phyloP scores from a whole-genome alignment of 1,140 invertebrate species.

The Drosophila repletoides region DNA sequence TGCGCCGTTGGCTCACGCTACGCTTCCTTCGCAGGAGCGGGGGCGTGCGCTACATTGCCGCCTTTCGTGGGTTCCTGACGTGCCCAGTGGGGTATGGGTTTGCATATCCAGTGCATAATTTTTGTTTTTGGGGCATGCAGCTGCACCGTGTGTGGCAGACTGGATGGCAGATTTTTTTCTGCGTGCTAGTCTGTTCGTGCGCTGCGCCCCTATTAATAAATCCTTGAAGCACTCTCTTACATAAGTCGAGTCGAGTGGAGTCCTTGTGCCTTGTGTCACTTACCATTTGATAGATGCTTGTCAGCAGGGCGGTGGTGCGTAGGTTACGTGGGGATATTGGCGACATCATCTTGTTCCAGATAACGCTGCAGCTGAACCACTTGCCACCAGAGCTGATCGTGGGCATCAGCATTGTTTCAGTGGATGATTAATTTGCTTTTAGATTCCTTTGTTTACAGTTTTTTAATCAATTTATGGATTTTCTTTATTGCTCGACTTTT shows the following conservation, averaged over 20 bases:
- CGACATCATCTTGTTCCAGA: slow-evolving; percentile 65
- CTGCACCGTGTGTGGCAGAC: slow-evolving; percentile 33
- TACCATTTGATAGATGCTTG: slow-evolving; percentile 78
- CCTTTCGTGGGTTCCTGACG: slow-evolving; percentile 45
- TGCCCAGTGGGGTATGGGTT: slow-evolving; percentile 81
- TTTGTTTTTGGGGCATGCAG: slow-evolving; percentile 58
- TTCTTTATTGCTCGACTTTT: slow-evolving; percentile 31
- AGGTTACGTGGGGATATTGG: slow-evolving; percentile 73
- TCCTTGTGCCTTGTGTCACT: slow-evolving; percentile 24
- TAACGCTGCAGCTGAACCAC: slow-evolving; percentile 48
- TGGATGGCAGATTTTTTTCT: slow-evolving; percentile 43
- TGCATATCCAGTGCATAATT: slow-evolving; percentile 82
- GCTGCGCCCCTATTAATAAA: slow-evolving; percentile 49
- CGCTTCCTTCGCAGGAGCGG: slow-evolving; percentile 16
- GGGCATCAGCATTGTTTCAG: slow-evolving; percentile 58
- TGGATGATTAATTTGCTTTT: not conserved
- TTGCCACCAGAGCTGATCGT: slow-evolving; percentile 41
- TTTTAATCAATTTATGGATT: slow-evolving; percentile 74
- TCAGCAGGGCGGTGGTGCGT: slow-evolving; percentile 70
- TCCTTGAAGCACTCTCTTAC: not conserved
- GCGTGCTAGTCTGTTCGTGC: slow-evolving; percentile 56
- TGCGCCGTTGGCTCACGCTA: slow-evolving; percentile 57
- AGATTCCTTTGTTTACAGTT: slow-evolving; percentile 9
- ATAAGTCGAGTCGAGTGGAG: slow-evolving; percentile 19
- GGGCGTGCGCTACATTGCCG: slow-evolving; percentile 61